Conservation (phyloP, 2,113 vertebrate genomes). For the Esox niger region DNA sequence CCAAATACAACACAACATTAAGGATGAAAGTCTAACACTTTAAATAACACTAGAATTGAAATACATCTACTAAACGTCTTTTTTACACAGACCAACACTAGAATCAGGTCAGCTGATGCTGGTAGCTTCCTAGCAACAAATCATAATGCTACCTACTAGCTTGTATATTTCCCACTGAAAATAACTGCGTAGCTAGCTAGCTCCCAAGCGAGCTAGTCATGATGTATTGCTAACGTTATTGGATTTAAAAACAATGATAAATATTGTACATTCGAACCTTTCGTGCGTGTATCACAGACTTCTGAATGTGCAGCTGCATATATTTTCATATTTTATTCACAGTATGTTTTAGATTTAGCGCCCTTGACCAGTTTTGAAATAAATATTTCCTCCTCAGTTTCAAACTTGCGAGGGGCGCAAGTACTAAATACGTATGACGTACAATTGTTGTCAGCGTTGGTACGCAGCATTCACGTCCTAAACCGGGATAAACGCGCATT, state of each 20-base stretch:
- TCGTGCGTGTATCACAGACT: slow-evolving; percentile 44
- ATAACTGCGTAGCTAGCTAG: slow-evolving; percentile 40
- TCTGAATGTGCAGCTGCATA: slow-evolving; percentile 40
- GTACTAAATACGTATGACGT: slow-evolving; percentile 25
- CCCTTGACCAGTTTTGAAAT: slow-evolving; percentile 70
- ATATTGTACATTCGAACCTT: slow-evolving; percentile 55
- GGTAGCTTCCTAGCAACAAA: slow-evolving; percentile 10
- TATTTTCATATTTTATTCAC: slow-evolving; percentile 71
- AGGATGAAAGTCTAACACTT: too few relatives aligned
- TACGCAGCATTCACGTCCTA: too few relatives aligned
- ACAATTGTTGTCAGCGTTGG: neutral
- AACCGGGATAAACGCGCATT: too few relatives aligned
- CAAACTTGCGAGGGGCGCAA: slow-evolving; percentile 40
- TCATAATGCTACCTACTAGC: neutral
- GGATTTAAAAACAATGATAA: slow-evolving; percentile 15
- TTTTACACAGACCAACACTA: neutral
- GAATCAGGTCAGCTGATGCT: neutral
- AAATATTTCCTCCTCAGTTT: slow-evolving; percentile 68
- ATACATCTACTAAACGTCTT: neutral
- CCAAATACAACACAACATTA: neutral
- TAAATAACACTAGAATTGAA: too few relatives aligned
- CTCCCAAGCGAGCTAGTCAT: slow-evolving; percentile 32
- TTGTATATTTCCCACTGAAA: neutral
- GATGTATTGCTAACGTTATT: slow-evolving; percentile 5
- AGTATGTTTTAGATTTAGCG: slow-evolving; percentile 76